phyloP scores from a whole-genome alignment of 1,140 invertebrate genomes.

The Aphelenchoides fujianensis region DNA sequence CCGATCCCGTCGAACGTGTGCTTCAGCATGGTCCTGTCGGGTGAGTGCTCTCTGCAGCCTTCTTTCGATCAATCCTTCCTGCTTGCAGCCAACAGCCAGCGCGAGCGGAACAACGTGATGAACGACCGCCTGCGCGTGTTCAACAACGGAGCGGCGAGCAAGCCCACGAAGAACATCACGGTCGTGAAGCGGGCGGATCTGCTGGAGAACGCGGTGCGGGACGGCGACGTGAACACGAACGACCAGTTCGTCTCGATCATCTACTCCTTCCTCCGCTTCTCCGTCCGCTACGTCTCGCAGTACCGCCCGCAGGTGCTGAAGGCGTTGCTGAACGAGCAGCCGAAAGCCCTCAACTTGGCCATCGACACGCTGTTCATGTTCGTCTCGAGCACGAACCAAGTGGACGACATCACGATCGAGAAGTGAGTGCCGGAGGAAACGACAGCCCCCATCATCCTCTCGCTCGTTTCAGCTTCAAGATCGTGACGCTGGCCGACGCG shows the following conservation, averaged over 20 bases:
- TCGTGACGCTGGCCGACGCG: conserved; percentile 37
- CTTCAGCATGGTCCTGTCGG: conserved; percentile 7
- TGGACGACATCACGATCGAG: conserved; percentile 36
- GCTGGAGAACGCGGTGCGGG: conserved; percentile 16
- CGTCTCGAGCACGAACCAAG: conserved; percentile 8
- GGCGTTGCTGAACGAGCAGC: conserved; percentile 23
- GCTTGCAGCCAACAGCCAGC: not conserved
- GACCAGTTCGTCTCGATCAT: not conserved
- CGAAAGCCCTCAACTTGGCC: conserved; percentile 1
- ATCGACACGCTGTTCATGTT: conserved; percentile 32
- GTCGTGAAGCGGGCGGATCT: conserved; percentile 13
- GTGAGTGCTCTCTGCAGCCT: not conserved
- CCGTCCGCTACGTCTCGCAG: conserved; percentile 15
- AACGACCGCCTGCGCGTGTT: not conserved
- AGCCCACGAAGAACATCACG: conserved; percentile 13
- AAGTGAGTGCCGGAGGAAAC: conserved; percentile 16
- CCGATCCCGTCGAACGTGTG: conserved; percentile 15
- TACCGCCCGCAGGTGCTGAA: conserved; percentile 12
- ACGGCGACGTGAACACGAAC: conserved; percentile 3
- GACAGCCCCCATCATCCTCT: not conserved
- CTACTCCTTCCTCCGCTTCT: conserved; percentile 15
- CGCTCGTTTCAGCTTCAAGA: conserved; percentile 30
- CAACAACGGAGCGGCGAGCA: not conserved
- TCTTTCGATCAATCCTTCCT: not conserved
- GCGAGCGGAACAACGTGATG: conserved; percentile 9